Evolutionary conservation across 2,888 invertebrate species (phyloP).

Genomic region (Exocentrus adspersus): DNA sequence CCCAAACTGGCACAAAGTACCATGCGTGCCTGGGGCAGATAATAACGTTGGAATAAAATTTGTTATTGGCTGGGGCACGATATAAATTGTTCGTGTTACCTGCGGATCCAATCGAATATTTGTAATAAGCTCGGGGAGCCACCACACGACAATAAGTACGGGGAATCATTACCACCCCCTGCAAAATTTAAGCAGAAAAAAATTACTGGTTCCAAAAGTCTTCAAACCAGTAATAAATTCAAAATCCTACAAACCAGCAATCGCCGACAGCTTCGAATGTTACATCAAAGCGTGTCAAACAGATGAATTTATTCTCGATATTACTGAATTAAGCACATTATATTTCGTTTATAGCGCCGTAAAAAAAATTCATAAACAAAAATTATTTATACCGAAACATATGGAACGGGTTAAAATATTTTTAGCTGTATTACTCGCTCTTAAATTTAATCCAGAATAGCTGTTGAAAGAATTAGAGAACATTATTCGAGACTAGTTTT

Average conservation of each 20-base stretch:
- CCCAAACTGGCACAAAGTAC: constrained; percentile 27
- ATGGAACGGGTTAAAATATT: constrained; percentile 5
- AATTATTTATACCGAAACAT: constrained; percentile 5
- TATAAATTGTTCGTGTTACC: constrained; percentile 9
- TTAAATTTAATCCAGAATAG: too few relatives aligned
- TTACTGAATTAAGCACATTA: background rate
- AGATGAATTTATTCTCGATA: constrained; percentile 2
- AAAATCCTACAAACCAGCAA: too few relatives aligned
- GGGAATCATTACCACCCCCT: too few relatives aligned
- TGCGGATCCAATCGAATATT: constrained; percentile 7
- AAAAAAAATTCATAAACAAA: constrained; percentile 5
- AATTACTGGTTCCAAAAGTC: too few relatives aligned
- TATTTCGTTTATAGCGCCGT: constrained; percentile 5
- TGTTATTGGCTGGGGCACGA: constrained; percentile 22
- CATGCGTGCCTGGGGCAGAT: constrained; percentile 30
- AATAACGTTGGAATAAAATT: constrained; percentile 30
- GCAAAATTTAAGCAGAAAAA: too few relatives aligned
- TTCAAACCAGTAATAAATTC: too few relatives aligned
- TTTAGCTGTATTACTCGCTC: constrained; percentile 3
- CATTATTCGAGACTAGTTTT: too few relatives aligned
- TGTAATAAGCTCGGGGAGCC: background rate
- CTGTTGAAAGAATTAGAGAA: too few relatives aligned
- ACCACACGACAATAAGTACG: background rate
- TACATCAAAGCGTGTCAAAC: background rate
- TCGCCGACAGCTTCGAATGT: too few relatives aligned